These are phyloP conservation scores for Pseudococcus jackbeardsleyi DNA, from an alignment of 2,888 invertebrate species.

Conservation along the genomic window DNA sequence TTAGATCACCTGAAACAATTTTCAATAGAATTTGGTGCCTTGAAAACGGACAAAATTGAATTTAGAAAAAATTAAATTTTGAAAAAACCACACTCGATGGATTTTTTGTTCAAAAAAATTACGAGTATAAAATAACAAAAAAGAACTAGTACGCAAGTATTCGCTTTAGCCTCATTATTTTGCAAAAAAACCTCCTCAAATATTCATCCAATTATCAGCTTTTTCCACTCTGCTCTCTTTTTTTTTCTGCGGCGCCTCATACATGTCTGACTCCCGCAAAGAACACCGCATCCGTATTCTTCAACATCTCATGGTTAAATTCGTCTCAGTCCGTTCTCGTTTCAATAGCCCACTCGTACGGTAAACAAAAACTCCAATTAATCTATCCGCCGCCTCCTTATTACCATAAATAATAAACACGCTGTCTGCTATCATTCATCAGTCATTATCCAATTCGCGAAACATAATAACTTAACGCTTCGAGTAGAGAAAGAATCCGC, in stretches of 20 bases:
- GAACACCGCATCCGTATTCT: neutral
- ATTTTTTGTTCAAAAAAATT: too few species aligned
- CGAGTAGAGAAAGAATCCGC: neutral
- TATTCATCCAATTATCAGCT: too few species aligned
- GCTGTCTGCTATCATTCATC: neutral
- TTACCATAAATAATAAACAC: neutral
- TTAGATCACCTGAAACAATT: too few species aligned
- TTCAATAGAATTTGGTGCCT: too few species aligned
- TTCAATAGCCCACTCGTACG: neutral
- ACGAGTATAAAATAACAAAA: too few species aligned
- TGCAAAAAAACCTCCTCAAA: too few species aligned
- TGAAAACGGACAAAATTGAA: too few species aligned
- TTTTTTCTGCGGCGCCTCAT: neutral
- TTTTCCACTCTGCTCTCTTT: too few species aligned
- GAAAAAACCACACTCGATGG: too few species aligned
- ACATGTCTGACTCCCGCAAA: neutral
- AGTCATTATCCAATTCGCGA: neutral
- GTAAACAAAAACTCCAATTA: neutral
- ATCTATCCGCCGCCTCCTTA: neutral
- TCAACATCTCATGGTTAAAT: neutral
- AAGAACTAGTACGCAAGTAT: too few species aligned
- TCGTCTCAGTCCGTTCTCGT: neutral
- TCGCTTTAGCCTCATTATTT: too few species aligned
- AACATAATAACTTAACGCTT: neutral
- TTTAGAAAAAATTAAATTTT: too few species aligned